Evolutionary conservation across 2,113 vertebrate species (phyloP).

Genomic region (Coryphaenoides rupestris): DNA sequence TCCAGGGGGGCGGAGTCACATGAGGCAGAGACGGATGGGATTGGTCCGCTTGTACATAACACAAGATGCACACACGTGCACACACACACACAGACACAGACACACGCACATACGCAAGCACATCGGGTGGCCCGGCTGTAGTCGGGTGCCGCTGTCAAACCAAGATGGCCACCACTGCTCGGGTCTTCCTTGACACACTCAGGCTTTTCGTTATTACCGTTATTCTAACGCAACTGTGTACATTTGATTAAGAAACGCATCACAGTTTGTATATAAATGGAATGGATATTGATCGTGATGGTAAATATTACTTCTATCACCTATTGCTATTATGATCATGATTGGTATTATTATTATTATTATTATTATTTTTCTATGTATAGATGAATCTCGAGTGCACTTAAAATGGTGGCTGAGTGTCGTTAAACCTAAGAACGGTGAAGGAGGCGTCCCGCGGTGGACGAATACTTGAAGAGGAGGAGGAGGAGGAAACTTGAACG

Average conservation of each 20-base stretch:
- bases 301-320: slow-evolving; percentile 60
- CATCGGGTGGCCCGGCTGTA: no score
- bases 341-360: slow-evolving; percentile 39
- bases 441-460: slow-evolving; percentile 26
- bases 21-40: no score
- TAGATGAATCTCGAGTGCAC: slow-evolving; percentile 70
- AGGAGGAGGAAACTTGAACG: slow-evolving; percentile 57
- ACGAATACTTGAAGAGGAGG: slow-evolving; percentile 67
- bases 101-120: no score
- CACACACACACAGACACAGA: no score
- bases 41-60: no score
- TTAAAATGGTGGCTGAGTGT: slow-evolving; percentile 67
- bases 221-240: slow-evolving; percentile 54
- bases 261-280: slow-evolving; percentile 67
- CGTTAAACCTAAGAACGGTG: slow-evolving; percentile 70
- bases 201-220: slow-evolving; percentile 47
- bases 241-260: slow-evolving; percentile 31
- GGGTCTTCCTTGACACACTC: slow-evolving; percentile 74
- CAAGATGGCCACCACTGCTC: slow-evolving; percentile 27
- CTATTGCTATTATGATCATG: slow-evolving; percentile 58
- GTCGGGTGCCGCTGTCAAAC: no score
- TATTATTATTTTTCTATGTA: slow-evolving; percentile 74
- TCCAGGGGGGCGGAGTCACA: no score
- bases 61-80: no score
- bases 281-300: slow-evolving; percentile 68